phyloP scores from a whole-genome alignment of 2,797 vertebrate species.

The Gallinago solitaria region DNA sequence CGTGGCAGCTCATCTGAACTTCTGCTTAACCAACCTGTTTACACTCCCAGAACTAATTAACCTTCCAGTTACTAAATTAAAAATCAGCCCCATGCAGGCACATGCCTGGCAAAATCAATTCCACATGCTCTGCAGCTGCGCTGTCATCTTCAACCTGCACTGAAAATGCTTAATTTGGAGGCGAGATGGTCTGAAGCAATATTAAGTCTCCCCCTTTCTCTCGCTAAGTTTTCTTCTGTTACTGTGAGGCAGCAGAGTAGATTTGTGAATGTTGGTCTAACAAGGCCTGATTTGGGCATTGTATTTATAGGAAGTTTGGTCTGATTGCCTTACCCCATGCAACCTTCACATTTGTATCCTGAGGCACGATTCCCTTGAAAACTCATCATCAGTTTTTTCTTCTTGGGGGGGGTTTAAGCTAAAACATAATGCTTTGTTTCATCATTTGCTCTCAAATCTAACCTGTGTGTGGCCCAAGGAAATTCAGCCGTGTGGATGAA shows the following conservation, averaged over 20 bases:
- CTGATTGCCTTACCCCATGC: background rate
- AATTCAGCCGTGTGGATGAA: background rate
- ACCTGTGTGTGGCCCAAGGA: background rate
- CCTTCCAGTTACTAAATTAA: constrained; percentile 15
- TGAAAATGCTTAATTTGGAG: background rate
- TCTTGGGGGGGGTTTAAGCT: background rate
- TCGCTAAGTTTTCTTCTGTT: background rate
- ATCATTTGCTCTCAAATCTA: background rate
- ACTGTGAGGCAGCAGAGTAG: background rate
- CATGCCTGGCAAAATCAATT: constrained; percentile 26
- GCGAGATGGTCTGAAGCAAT: background rate
- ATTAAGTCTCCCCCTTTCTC: background rate
- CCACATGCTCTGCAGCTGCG: background rate
- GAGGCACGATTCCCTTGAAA: background rate
- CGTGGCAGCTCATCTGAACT: background rate
- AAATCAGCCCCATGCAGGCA: background rate
- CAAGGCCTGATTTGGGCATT: background rate
- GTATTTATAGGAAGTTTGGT: background rate
- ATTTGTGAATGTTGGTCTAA: background rate
- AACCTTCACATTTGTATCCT: background rate
- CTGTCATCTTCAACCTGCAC: background rate
- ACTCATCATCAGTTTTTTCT: background rate
- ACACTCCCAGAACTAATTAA: background rate
- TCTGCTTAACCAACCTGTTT: constrained; percentile 15
- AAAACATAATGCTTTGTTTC: background rate